These are phyloP conservation scores for Cotesia congregata DNA, from an alignment of 2,888 invertebrate genomes.

Conservation along the genomic window DNA sequence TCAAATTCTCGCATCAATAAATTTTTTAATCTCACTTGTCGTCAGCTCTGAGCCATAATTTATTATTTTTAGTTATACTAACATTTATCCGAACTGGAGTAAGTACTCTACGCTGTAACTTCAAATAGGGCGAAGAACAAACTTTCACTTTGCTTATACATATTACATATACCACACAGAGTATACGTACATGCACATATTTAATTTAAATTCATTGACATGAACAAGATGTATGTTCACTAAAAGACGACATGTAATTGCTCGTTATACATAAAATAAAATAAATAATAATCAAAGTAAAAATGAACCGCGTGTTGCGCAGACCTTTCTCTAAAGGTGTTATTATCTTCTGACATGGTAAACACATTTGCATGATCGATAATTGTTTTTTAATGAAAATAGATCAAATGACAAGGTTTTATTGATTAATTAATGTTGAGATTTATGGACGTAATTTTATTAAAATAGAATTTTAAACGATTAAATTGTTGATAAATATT, in stretches of 20 bases:
- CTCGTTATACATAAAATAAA: slow-evolving; percentile 10
- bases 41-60: too few relatives aligned
- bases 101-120: neutral
- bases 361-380: slow-evolving; percentile 15
- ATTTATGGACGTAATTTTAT: neutral
- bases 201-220: neutral
- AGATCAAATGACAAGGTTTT: neutral
- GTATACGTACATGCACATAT: too few relatives aligned
- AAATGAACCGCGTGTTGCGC: neutral
- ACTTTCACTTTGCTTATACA: neutral
- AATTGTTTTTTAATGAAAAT: neutral
- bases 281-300: neutral
- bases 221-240: neutral
- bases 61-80: too few relatives aligned
- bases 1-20: too few relatives aligned
- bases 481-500: too few relatives aligned
- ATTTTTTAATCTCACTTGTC: too few relatives aligned
- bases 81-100: too few relatives aligned
- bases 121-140: neutral
- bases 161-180: neutral
- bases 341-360: slow-evolving; percentile 12
- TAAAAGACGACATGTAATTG: neutral
- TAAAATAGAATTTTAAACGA: neutral
- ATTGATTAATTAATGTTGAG: neutral
- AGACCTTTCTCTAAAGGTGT: slow-evolving; percentile 6